Conservation (phyloP, 2,888 invertebrate species). For the Acholoe squamosa region DNA sequence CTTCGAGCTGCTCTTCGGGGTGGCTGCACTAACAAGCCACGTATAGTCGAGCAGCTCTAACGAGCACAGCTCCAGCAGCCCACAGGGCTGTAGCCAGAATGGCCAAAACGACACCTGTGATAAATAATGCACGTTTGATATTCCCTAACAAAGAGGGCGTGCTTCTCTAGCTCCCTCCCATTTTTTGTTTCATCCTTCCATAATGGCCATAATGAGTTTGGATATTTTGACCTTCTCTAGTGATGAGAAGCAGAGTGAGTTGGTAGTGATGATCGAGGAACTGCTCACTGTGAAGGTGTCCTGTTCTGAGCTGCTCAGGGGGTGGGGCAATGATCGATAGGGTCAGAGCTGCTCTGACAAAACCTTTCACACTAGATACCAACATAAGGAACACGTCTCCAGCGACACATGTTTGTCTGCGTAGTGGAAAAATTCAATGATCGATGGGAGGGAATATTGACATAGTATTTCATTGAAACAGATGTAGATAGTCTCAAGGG, state of each 20-base stretch:
- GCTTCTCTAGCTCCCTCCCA: neutral
- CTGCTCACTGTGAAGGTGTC: neutral
- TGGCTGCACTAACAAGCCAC: constrained; percentile 41
- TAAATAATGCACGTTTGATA: constrained; percentile 33
- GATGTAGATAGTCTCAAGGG: neutral
- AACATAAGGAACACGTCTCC: constrained; percentile 6
- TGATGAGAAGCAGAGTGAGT: neutral
- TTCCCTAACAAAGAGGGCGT: neutral
- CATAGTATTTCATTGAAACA: constrained; percentile 21
- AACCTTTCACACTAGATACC: constrained; percentile 24
- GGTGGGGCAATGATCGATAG: neutral
- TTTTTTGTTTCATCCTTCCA: neutral
- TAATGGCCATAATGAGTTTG: neutral
- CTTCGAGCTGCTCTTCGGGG: constrained; percentile 24
- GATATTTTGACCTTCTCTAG: neutral
- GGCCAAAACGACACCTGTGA: constrained; percentile 2
- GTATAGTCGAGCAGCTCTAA: constrained; percentile 40
- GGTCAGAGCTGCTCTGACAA: constrained; percentile 4
- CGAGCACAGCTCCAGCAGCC: neutral
- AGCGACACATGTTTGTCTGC: constrained; percentile 24
- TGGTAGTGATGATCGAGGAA: neutral
- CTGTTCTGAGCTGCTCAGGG: neutral
- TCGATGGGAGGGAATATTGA: constrained; percentile 30
- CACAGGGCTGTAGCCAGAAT: neutral
- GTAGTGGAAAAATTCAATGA: constrained; percentile 5